Base-by-base conservation (phyloP, 1,140 invertebrate genomes). In the Calephelis virginiensis region DNA sequence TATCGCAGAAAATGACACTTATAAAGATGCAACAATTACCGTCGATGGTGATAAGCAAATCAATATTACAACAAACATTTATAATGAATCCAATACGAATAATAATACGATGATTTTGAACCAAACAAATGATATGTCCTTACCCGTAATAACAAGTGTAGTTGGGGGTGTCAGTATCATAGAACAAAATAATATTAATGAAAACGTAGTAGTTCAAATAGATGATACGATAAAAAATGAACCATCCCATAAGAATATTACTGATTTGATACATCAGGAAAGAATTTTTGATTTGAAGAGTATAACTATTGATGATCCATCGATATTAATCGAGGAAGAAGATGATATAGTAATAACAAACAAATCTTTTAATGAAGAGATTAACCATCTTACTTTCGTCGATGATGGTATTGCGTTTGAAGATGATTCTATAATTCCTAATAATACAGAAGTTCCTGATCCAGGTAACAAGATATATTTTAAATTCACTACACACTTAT, bases 351-450 rank as follows among this genome's bases (percentile, higher is more conserved):
- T 8, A 11, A 10, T 40, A 28, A 61, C 8, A 13, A 40, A 62
- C 43, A 46, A 67, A 38, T 14, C 45, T 37, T 47, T 59, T 17
- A 17, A 40, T 53, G 46, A 66, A 53, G 62, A 65, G 10, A 50
- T 10, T 61, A 61, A 75, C 7, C 48, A 63, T 68, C 17, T 71
- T 13, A 67, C 60, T 60, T 28, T 67, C 11, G 50, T 67, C 1
- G 80, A 86, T 12, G 81, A 86, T 14, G 81, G 81, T 0, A 81
- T 89, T 43, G 84, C 80, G 53, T 73, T 82, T 17, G 71, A 79
- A 47, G 86, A 89, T 64, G 80, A 85, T 66, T 81, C 81, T 8
- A 81, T 82, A 48, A 76, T 71, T 28, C 74, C 70, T 47, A 48
- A 67, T 6, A 75, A 79, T 9, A 72, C 82, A 46, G 76, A 75